These are phyloP conservation scores for Protophormia terraenovae DNA, from an alignment of 2,888 invertebrate species.

Conservation along the genomic window DNA sequence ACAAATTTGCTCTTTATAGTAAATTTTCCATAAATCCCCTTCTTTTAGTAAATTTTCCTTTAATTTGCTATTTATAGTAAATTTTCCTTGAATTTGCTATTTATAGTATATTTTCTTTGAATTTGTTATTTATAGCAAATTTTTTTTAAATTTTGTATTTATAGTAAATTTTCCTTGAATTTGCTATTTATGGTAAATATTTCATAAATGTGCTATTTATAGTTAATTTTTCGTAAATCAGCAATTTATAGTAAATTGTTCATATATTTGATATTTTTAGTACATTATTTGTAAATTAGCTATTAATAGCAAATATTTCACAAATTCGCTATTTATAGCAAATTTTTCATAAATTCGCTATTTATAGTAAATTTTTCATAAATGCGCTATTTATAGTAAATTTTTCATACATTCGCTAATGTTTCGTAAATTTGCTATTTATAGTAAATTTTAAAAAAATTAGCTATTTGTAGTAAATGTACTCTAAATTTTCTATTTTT, in stretches of 20 bases:
- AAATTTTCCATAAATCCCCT: neutral
- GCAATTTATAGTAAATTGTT: neutral
- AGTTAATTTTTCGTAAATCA: neutral
- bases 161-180: neutral
- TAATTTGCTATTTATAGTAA: neutral
- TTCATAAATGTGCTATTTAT: neutral
- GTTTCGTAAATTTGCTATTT: neutral
- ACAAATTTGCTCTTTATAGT: neutral
- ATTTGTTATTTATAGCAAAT: too few species aligned
- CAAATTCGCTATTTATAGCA: neutral
- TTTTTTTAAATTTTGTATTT: neutral
- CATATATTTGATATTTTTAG: neutral
- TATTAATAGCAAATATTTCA: neutral
- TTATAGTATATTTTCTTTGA: neutral
- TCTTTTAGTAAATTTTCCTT: too few species aligned
- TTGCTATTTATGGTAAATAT: too few species aligned
- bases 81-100: neutral
- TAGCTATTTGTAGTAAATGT: neutral
- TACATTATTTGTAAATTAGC: neutral
- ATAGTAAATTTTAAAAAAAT: neutral
- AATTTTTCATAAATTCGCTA: neutral
- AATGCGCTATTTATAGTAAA: neutral
- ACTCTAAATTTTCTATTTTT: neutral
- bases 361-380: neutral
- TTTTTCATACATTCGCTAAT: too few species aligned